Evolutionary conservation across 2,113 vertebrate species (phyloP).

Genomic region (Notarius lentiginosus): DNA sequence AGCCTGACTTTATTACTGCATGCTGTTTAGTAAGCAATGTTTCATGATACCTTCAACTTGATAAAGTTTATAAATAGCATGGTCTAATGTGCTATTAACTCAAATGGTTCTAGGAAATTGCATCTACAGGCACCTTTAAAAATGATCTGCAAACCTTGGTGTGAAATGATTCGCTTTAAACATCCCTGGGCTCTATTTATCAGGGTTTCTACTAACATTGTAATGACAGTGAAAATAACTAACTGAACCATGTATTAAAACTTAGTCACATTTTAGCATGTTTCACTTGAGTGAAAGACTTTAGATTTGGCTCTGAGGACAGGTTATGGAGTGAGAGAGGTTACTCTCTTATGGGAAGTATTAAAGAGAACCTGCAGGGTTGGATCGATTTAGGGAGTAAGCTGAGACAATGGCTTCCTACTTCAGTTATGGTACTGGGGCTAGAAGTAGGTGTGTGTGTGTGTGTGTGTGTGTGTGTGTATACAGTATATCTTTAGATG

Average conservation of each 20-base stretch:
- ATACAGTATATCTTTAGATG: background rate
- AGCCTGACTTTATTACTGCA: background rate
- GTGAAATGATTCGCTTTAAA: background rate
- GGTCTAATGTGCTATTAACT: background rate
- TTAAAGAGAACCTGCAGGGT: constrained; percentile 50
- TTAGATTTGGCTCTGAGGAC: constrained; percentile 8
- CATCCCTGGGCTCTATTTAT: background rate
- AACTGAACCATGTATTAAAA: constrained; percentile 14
- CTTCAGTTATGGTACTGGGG: constrained; percentile 7
- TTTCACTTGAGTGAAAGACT: background rate
- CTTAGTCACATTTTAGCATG: background rate
- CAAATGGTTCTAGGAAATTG: background rate
- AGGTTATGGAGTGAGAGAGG: constrained; percentile 20
- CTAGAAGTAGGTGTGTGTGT: background rate
- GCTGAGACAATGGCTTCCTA: constrained; percentile 52
- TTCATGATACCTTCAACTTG: background rate
- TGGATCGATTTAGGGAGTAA: constrained; percentile 48
- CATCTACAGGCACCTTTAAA: background rate
- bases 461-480: constrained; percentile 14
- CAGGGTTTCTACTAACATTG: background rate
- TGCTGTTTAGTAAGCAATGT: background rate
- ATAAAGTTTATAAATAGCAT: background rate
- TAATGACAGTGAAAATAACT: constrained; percentile 3
- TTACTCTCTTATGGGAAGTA: constrained; percentile 31
- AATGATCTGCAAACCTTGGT: background rate